Base-by-base conservation (phyloP, 1,140 invertebrate species). In the Halotydeus destructor region DNA sequence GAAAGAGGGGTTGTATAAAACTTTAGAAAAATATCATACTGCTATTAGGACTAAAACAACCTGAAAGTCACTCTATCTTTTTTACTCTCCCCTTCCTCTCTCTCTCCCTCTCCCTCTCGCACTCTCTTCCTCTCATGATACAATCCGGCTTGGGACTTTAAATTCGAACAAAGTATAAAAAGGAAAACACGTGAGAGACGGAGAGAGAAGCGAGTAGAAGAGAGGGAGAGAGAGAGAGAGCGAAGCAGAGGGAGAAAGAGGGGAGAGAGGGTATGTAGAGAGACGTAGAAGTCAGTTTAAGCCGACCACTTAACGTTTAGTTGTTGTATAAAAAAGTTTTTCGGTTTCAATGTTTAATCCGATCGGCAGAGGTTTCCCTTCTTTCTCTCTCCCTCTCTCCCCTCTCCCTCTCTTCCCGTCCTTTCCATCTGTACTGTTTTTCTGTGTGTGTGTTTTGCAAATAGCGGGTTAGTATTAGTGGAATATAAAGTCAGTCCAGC, bases 61-160 rank as follows among this genome's bases (percentile, higher is more conserved):
- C 30, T 31, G 30, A 31, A 31, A n/a, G 16, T 31, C 30, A 31
- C 16, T 12, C 30, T n/a, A 31, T 31, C 12, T 31, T 31, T 31
- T 31, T n/a, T 12, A 12, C 30, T n/a, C 16, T 31, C 12, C 27
- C 19, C 33, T 35, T 18, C 19, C 26, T 25, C 22, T 27, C 27
- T 19, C 33, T 35, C 36, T 38, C 36, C 25, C 36, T 38, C 36
- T 38, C 36, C 25, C 36, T 38, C 36, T 21, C 36, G 21, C 36
- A 23, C 36, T 21, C 36, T 3, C 80, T 78, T 37, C 89, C 80
- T 27, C 88, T 4, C 30, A 31, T n/a, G 18, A n/a, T 12, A 31
- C 16, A 31, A 31, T 31, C 12, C 12, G 18, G 12, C 30, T n/a
- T n/a, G n/a, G n/a, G n/a, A 31, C 30, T 31, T 31, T 31, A n/a